Conservation (phyloP, 2,113 vertebrate species). For the Phrynocephalus versicolor region DNA sequence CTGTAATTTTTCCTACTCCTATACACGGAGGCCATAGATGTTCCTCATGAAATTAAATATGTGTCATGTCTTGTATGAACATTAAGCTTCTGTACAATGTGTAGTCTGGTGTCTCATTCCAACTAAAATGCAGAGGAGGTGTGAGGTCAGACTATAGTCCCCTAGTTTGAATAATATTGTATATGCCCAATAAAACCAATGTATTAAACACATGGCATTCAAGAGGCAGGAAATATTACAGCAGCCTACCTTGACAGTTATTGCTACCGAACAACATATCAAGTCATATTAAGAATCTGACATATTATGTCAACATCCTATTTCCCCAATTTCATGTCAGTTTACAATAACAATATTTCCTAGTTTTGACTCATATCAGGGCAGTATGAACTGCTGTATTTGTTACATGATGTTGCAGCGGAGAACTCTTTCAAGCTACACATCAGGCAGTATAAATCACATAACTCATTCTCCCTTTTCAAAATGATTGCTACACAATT, state of each 20-base stretch:
- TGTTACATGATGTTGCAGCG: background rate
- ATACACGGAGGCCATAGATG: too few relatives aligned
- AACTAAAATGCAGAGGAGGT: background rate
- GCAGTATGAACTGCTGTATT: background rate
- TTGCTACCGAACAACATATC: background rate
- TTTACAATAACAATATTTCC: background rate
- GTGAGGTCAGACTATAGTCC: background rate
- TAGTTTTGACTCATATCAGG: background rate
- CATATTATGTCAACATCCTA: background rate
- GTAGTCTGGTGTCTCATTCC: background rate
- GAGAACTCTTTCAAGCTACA: background rate
- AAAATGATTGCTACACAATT: slow-evolving; percentile 2
- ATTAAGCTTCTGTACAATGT: background rate
- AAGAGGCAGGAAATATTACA: background rate
- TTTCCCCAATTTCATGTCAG: background rate
- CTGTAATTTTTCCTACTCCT: background rate
- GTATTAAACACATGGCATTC: background rate
- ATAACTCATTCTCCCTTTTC: background rate
- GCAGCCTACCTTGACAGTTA: background rate
- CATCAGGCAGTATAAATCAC: background rate
- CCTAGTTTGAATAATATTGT: background rate
- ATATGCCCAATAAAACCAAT: background rate
- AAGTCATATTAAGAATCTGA: slow-evolving; percentile 1
- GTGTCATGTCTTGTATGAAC: background rate
- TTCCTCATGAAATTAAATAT: background rate